phyloP scores from a whole-genome alignment of 2,888 invertebrate genomes.

The Drosophila algonquin region DNA sequence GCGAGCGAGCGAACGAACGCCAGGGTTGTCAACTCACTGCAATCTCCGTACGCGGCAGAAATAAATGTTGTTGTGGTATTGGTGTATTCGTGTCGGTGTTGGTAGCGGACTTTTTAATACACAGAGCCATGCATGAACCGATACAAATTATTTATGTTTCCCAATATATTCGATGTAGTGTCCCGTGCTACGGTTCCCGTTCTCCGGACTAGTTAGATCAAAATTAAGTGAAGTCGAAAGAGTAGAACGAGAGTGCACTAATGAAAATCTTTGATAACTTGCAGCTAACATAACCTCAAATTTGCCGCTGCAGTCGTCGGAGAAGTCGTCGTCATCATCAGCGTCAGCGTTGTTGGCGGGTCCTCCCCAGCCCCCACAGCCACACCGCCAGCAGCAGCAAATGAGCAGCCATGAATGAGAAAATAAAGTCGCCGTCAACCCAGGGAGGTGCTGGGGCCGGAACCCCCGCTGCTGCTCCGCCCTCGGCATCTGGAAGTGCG shows the following conservation, averaged over 20 bases:
- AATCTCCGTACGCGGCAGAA: slow-evolving; percentile 68
- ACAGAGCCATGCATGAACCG: slow-evolving; percentile 51
- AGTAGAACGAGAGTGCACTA: slow-evolving; percentile 23
- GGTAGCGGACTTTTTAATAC: slow-evolving; percentile 71
- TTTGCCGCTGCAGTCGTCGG: slow-evolving; percentile 82
- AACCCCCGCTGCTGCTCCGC: slow-evolving; percentile 41
- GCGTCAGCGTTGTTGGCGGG: slow-evolving; percentile 73
- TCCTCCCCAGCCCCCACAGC: slow-evolving; percentile 53
- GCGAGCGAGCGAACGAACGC: slow-evolving; percentile 31
- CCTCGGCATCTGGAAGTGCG: slow-evolving; percentile 35
- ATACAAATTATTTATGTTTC: slow-evolving; percentile 60
- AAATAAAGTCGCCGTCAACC: slow-evolving; percentile 83
- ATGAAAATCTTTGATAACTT: slow-evolving; percentile 63
- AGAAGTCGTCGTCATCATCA: slow-evolving; percentile 75
- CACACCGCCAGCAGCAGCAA: slow-evolving; percentile 56
- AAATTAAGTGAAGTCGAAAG: slow-evolving; percentile 36
- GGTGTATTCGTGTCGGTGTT: slow-evolving; percentile 47
- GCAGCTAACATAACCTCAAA: slow-evolving; percentile 80
- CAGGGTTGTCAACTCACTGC: slow-evolving; percentile 67
- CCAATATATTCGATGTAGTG: slow-evolving; percentile 1
- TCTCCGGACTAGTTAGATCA: slow-evolving; percentile 28
- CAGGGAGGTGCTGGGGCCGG: slow-evolving; percentile 60
- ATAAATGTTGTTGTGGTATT: slow-evolving; percentile 52
- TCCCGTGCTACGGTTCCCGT: slow-evolving; percentile 6
- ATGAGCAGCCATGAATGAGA: slow-evolving; percentile 80